phyloP scores from a whole-genome alignment of 2,113 vertebrate species.

The Egretta garzetta region DNA sequence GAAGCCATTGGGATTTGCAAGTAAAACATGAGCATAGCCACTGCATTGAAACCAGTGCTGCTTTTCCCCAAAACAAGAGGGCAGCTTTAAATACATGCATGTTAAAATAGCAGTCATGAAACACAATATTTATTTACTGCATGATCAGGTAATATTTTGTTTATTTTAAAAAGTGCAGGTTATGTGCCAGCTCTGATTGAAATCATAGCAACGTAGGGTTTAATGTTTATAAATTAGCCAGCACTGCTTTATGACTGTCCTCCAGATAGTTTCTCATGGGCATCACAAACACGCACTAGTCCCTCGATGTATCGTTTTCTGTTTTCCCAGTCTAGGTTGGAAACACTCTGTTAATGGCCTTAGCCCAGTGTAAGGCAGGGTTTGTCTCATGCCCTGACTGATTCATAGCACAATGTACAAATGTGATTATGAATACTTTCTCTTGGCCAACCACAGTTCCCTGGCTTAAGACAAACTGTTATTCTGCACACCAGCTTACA shows the following conservation, averaged over 20 bases:
- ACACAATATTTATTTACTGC: background rate
- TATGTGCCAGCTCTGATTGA: background rate
- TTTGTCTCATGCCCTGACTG: background rate
- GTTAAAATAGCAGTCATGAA: background rate
- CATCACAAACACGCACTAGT: background rate
- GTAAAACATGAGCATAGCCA: background rate
- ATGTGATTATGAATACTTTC: fast-evolving
- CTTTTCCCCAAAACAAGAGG: background rate
- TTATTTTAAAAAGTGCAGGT: background rate
- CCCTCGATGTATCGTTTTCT: background rate
- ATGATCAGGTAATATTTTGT: background rate
- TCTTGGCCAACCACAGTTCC: background rate
- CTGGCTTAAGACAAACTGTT: background rate
- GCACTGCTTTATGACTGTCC: background rate
- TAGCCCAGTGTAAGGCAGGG: background rate
- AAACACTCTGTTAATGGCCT: background rate
- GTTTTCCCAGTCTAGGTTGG: background rate
- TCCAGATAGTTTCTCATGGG: background rate
- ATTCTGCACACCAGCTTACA: background rate
- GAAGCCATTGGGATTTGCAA: background rate
- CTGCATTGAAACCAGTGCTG: background rate
- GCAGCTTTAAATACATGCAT: background rate
- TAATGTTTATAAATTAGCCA: background rate
- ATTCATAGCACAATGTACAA: background rate
- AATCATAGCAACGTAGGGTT: background rate